Conservation (phyloP, 1,140 invertebrate genomes). For the Drosophila parvula region DNA sequence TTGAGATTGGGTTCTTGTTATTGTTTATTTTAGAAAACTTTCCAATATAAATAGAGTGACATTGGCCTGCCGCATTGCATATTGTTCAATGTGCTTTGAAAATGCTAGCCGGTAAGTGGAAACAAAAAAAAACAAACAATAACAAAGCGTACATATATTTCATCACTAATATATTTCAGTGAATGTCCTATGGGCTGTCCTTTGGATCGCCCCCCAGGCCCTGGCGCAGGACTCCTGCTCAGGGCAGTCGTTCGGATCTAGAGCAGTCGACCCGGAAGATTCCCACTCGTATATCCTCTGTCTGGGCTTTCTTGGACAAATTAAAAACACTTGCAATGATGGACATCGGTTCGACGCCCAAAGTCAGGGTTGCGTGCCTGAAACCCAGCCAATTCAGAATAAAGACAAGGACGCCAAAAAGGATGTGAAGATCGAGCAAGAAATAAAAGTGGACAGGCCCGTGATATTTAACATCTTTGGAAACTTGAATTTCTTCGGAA, state of each 20-base stretch:
- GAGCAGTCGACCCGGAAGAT: slow-evolving; percentile 43
- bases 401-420: not conserved
- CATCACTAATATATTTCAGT: slow-evolving; percentile 21
- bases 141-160: not conserved
- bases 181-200: slow-evolving; percentile 60
- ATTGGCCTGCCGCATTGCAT: slow-evolving; percentile 8
- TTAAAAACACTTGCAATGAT: slow-evolving; percentile 36
- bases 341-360: slow-evolving; percentile 36
- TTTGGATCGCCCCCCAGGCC: slow-evolving; percentile 56
- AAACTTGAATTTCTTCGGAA: slow-evolving; percentile 48
- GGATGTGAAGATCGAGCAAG: slow-evolving; percentile 42
- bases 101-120: slow-evolving; percentile 65
- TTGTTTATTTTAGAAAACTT: not conserved
- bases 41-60: slow-evolving; percentile 51
- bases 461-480: slow-evolving; percentile 66
- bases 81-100: slow-evolving; percentile 47
- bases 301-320: slow-evolving; percentile 52
- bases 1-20: slow-evolving; percentile 44
- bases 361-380: slow-evolving; percentile 39
- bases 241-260: slow-evolving; percentile 61
- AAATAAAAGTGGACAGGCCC: slow-evolving; percentile 45
- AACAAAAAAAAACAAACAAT: not conserved
- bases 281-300: slow-evolving; percentile 57
- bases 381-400: not conserved
- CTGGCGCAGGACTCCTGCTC: slow-evolving; percentile 50